Conservation (phyloP, 2,888 invertebrate genomes). For the Harmothoe impar region DNA sequence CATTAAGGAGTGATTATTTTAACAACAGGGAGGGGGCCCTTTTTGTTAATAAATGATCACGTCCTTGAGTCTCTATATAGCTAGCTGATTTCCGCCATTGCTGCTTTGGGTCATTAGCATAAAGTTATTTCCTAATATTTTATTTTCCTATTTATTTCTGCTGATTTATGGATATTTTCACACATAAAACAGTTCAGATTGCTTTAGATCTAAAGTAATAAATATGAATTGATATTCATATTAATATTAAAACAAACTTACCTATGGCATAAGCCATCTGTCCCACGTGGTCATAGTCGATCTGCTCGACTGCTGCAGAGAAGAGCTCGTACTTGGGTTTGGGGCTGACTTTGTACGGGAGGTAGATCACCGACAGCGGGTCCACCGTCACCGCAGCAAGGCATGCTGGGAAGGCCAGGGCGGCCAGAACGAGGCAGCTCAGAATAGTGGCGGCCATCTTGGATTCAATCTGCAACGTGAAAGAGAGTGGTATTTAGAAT, state of each 20-base stretch:
- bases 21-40: too few species aligned
- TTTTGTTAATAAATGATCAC: too few species aligned
- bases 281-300: slow-evolving; percentile 49
- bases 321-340: slow-evolving; percentile 58
- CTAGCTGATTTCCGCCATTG: too few species aligned
- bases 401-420: slow-evolving; percentile 52
- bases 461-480: neutral
- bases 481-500: neutral
- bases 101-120: too few species aligned
- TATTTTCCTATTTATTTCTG: too few species aligned
- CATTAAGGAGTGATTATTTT: too few species aligned
- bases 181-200: too few species aligned
- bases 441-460: slow-evolving; percentile 26
- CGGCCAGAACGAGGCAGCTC: slow-evolving; percentile 5
- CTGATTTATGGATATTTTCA: too few species aligned
- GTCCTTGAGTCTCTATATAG: too few species aligned
- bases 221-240: neutral
- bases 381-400: slow-evolving; percentile 52
- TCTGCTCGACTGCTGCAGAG: slow-evolving; percentile 60
- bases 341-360: slow-evolving; percentile 54
- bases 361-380: slow-evolving; percentile 46
- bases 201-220: neutral
- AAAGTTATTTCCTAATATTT: too few species aligned
- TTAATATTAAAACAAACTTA: neutral
- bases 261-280: slow-evolving; percentile 62